These are phyloP conservation scores for Lysandra coridon DNA, from an alignment of 2,888 invertebrate species.

Conservation along the genomic window DNA sequence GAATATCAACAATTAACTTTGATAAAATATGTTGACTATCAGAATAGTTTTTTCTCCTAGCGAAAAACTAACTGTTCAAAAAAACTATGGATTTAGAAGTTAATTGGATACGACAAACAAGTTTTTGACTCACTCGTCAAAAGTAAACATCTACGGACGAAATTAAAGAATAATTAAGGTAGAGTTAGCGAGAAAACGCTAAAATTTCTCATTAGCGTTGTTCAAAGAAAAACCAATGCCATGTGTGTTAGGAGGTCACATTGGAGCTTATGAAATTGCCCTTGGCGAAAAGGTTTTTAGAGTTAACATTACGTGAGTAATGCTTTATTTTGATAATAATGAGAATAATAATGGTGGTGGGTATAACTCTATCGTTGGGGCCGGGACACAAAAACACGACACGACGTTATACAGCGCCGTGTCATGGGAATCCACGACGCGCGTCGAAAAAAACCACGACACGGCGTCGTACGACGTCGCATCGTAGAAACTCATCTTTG, in stretches of 20 bases:
- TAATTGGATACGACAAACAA: constrained; percentile 2
- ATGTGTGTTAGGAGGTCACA: constrained; percentile 27
- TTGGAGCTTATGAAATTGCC: constrained; percentile 14
- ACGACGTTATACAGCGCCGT: too few species aligned
- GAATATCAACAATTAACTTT: not conserved
- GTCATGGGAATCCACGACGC: too few species aligned
- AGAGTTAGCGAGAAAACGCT: constrained; percentile 24
- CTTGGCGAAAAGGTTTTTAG: constrained; percentile 8
- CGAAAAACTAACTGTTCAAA: not conserved
- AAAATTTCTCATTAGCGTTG: constrained; percentile 27
- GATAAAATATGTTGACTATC: not conserved
- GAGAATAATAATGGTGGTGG: not conserved
- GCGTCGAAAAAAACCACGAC: too few species aligned
- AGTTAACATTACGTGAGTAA: not conserved
- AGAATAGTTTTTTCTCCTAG: not conserved
- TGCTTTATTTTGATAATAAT: not conserved
- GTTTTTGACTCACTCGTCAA: not conserved
- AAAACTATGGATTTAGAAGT: constrained; percentile 2
- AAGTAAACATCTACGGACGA: constrained; percentile 1
- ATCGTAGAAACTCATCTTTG: too few species aligned
- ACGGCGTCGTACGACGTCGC: too few species aligned
- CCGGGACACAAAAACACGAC: too few species aligned
- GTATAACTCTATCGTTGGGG: too few species aligned
- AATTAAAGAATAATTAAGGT: constrained; percentile 26
- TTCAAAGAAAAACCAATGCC: constrained; percentile 25